Conservation (phyloP, 2,113 vertebrate genomes). For the Cavia porcellus region DNA sequence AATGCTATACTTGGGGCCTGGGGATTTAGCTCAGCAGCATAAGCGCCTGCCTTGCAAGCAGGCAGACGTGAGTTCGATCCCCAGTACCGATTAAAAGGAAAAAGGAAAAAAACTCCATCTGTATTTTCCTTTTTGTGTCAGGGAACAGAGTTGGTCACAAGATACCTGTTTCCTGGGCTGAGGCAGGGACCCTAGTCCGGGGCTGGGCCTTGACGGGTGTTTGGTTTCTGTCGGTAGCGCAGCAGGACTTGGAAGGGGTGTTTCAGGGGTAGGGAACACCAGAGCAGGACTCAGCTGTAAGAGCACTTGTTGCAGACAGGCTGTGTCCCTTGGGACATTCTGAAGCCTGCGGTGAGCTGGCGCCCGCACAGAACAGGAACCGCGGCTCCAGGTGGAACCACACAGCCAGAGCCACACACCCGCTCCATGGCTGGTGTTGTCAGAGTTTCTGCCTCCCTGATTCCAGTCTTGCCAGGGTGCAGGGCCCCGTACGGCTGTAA, state of each 20-base stretch:
- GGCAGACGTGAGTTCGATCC: no score
- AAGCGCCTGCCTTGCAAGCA: no score
- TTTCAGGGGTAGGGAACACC: neutral
- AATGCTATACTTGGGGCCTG: neutral
- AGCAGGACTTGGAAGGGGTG: neutral
- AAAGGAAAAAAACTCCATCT: neutral
- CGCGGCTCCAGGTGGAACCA: neutral
- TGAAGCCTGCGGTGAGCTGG: neutral
- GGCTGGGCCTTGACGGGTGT: neutral
- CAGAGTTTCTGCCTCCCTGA: neutral
- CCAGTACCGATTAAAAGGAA: no score
- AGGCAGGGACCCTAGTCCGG: neutral
- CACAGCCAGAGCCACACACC: neutral
- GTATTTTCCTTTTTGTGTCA: slow-evolving; percentile 4
- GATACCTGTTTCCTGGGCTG: neutral
- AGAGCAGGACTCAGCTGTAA: neutral
- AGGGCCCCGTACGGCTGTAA: neutral
- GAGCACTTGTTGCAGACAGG: neutral
- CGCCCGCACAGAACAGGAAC: neutral
- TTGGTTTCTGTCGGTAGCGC: neutral
- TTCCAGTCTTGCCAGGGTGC: neutral
- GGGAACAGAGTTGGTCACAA: neutral
- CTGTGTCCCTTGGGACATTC: neutral
- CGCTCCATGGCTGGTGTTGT: neutral
- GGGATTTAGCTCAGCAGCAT: no score